These are phyloP conservation scores for Monomorium pharaonis DNA, from an alignment of 1,140 invertebrate species.

Conservation along the genomic window DNA sequence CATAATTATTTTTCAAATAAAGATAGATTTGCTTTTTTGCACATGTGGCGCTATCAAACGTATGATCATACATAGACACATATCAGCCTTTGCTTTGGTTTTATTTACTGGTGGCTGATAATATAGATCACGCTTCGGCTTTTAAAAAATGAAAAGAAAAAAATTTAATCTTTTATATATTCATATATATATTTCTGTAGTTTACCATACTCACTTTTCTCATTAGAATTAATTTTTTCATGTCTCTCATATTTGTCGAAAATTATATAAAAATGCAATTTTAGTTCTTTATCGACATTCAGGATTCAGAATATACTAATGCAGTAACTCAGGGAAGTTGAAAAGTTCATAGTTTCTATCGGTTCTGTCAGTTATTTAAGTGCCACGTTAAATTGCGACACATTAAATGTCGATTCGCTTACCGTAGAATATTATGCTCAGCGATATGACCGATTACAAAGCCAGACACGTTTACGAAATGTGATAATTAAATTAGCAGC, in stretches of 20 bases:
- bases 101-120: conserved; percentile 28
- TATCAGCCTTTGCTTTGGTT: not conserved
- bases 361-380: not conserved
- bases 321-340: not conserved
- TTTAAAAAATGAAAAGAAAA: not conserved
- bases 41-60: conserved; percentile 49
- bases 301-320: not conserved
- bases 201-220: not conserved
- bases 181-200: not conserved
- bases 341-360: not conserved
- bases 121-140: conserved; percentile 18
- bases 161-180: not conserved
- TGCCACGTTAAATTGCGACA: not conserved
- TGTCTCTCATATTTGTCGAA: not conserved
- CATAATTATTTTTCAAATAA: not conserved
- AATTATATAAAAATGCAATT: not conserved
- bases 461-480: not conserved
- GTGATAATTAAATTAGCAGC: conserved; percentile 22
- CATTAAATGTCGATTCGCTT: not conserved
- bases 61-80: not conserved
- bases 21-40: not conserved
- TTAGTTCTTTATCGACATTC: conserved; percentile 22
- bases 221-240: not conserved
- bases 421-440: not conserved
- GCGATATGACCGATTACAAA: not conserved